Evolutionary conservation across 2,113 vertebrate genomes (phyloP), one percentile per base, ranked within the genome.

Genomic region (Clarias batrachus): DNA sequence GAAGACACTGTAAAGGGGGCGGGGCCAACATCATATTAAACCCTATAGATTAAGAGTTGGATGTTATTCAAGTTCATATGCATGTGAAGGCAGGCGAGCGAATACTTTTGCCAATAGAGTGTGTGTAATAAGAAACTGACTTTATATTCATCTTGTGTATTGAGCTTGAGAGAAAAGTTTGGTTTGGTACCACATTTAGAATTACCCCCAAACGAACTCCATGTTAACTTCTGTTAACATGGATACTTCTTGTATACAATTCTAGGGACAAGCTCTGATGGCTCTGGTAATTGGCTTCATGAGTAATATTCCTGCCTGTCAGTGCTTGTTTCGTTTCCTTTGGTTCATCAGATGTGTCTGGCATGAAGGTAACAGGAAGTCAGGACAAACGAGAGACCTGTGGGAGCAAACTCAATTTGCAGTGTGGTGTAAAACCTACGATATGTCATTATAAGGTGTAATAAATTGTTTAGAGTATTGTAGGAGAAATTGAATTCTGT

Each of bases 231-330:
- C 81, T 76, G 62, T 86, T 86, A n/a, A n/a, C n/a, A n/a, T n/a
- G n/a, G n/a, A n/a, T n/a, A n/a, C n/a, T n/a, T n/a, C 84, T 85
- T 86, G 86, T 82, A 77, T 74, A 23, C 62, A 82, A 85, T 88
- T 73, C 76, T 25, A 27, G 86, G 82, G 85, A 74, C 87, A 88
- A 59, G 87, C 87, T 88, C 82, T 14, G 65, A 13, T 87, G 78
- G 63, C 14, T 88, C 48, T 78, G 73, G 85, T 85, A 90, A 88
- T 88, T 90, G 89, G 85, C 56, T 82, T 23, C 48, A 85, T 88
- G 62, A 16, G 78, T 81, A 82, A 82, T 66, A 83, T 21, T 65
- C 27, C 62, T 33, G 70, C 76, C 65, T 84, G 70, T 81, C 89
- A 63, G 41, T 30, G 66, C 52, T 59, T 4, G 59, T 66, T 86